Evolutionary conservation across 2,113 vertebrate genomes (phyloP).

Genomic region (Setophaga kirtlandii): DNA sequence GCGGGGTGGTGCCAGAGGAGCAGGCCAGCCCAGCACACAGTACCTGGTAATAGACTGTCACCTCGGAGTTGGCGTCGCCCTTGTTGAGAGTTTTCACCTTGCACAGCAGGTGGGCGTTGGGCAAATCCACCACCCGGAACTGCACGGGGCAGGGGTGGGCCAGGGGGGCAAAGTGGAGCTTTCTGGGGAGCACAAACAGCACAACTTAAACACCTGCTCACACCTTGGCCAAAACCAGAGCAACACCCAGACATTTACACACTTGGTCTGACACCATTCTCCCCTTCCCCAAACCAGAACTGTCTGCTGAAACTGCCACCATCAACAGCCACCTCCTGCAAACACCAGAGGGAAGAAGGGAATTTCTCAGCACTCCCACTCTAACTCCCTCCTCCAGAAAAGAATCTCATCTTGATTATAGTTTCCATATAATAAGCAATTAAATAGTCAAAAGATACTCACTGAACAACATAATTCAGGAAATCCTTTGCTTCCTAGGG

Average conservation of each 20-base stretch:
- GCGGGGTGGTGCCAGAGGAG: neutral
- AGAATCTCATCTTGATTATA: neutral
- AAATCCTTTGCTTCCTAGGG: slow-evolving; percentile 82
- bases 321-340: neutral
- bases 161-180: slow-evolving; percentile 83
- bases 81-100: slow-evolving; percentile 94
- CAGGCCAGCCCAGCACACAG: fast-evolving
- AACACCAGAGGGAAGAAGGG: neutral
- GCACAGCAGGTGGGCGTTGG: slow-evolving; percentile 82
- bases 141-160: slow-evolving; percentile 85
- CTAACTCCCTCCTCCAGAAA: neutral
- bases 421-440: neutral
- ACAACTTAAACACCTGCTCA: neutral
- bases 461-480: slow-evolving; percentile 80
- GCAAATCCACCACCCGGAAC: slow-evolving; percentile 91
- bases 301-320: neutral
- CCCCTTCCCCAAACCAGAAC: neutral
- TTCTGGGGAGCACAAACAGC: slow-evolving; percentile 74
- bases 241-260: neutral
- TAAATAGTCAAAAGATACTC: slow-evolving; percentile 59
- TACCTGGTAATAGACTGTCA: slow-evolving; percentile 96
- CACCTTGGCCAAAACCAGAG: neutral
- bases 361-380: neutral
- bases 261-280: fast-evolving
- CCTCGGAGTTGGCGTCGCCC: slow-evolving; percentile 93